Evolutionary conservation across 2,113 vertebrate species (phyloP).

Genomic region (Chaetodon auriga): DNA sequence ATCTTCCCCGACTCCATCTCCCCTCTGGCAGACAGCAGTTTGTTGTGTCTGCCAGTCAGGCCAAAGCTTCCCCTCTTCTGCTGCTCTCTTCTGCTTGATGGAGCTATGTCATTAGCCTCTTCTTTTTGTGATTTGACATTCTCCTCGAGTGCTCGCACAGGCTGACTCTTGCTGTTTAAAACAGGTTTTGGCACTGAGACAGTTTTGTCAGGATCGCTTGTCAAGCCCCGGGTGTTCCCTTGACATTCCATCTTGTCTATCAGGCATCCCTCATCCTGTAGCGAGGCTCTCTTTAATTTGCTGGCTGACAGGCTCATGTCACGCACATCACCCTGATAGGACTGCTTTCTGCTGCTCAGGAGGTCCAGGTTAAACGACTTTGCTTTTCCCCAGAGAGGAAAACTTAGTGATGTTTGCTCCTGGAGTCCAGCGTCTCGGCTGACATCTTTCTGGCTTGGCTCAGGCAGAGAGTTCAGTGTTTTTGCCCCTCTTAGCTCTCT

Average conservation of each 20-base stretch:
- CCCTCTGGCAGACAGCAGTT: constrained; percentile 75
- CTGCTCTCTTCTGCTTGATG: constrained; percentile 62
- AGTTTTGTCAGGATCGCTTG: constrained; percentile 68
- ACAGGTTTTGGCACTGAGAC: constrained; percentile 58
- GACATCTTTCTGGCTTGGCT: constrained; percentile 70
- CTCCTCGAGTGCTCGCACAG: constrained; percentile 54
- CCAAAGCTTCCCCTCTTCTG: constrained; percentile 76
- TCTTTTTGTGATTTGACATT: constrained; percentile 48
- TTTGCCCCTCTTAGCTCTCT: constrained; percentile 67
- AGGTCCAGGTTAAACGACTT: constrained; percentile 84
- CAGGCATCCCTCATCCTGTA: constrained; percentile 84
- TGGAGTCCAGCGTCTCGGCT: constrained; percentile 52
- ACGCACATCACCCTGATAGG: constrained; percentile 83
- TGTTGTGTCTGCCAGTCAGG: constrained; percentile 70
- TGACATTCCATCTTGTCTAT: constrained; percentile 79
- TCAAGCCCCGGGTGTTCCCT: constrained; percentile 60
- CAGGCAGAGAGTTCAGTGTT: constrained; percentile 63
- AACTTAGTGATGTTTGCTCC: constrained; percentile 51
- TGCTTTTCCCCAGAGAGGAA: constrained; percentile 80
- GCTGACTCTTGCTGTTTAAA: constrained; percentile 61
- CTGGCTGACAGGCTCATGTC: constrained; percentile 77
- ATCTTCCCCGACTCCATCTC: constrained; percentile 75
- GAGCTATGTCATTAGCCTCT: constrained; percentile 47
- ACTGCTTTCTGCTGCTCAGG: constrained; percentile 82
- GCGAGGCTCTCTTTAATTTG: constrained; percentile 84